Evolutionary conservation across 1,140 invertebrate species (phyloP).

Genomic region (Orussus abietinus): DNA sequence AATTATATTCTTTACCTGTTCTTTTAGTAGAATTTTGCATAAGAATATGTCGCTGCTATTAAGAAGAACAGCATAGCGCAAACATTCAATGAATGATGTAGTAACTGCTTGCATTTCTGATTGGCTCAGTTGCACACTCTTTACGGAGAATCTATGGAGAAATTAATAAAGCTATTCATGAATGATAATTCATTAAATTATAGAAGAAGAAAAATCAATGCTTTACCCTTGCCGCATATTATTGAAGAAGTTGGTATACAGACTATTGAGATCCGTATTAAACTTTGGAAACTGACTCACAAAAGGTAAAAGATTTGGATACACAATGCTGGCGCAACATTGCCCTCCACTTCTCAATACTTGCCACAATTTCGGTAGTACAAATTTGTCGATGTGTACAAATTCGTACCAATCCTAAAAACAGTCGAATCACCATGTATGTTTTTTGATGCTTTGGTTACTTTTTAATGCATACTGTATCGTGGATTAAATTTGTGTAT

Average conservation of each 20-base stretch:
- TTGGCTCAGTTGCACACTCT: conserved; percentile 52
- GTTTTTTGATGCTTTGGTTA: conserved; percentile 12
- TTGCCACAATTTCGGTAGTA: conserved; percentile 67
- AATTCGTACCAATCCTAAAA: conserved; percentile 66
- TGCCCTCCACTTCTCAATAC: conserved; percentile 65
- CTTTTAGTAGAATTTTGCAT: conserved; percentile 39
- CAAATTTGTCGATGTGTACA: conserved; percentile 65
- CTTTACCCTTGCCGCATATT: conserved; percentile 63
- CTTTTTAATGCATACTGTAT: conserved; percentile 30
- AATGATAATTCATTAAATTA: conserved; percentile 8
- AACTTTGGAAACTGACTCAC: conserved; percentile 65
- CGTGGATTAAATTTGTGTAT: conserved; percentile 11
- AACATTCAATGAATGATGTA: conserved; percentile 66
- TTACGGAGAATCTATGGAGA: conserved; percentile 54
- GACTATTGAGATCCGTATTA: conserved; percentile 52
- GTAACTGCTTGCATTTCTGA: conserved; percentile 62
- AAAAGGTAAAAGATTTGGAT: conserved; percentile 71
- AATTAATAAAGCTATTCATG: conserved; percentile 14
- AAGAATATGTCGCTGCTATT: conserved; percentile 44
- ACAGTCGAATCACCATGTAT: conserved; percentile 17
- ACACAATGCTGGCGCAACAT: conserved; percentile 66
- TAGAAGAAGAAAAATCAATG: conserved; percentile 11
- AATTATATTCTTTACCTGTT: too few species aligned
- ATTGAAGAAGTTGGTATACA: conserved; percentile 67
- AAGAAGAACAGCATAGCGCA: conserved; percentile 59